A percentile compares a stretch with the other conserved stretches of the same genome.
phyloP scores from a whole-genome alignment of 2,888 invertebrate species.

The Nudaria mundana region DNA sequence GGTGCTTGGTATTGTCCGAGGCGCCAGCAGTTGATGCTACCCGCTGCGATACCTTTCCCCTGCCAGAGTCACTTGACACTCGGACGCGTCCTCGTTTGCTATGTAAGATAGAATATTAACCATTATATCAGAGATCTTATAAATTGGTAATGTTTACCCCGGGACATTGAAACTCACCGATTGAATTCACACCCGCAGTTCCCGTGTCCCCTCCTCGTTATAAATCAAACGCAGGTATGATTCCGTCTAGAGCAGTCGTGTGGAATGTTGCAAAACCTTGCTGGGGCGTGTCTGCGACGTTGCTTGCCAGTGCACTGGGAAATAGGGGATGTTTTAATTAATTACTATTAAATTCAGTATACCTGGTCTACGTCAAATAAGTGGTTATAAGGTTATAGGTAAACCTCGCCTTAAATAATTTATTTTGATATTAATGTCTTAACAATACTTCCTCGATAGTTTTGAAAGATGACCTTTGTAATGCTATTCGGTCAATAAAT shows the following conservation, averaged over 20 bases:
- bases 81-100: conserved; percentile 21
- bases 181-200: conserved; percentile 71
- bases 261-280: conserved; percentile 56
- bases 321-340: conserved; percentile 44
- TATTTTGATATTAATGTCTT: conserved; percentile 7
- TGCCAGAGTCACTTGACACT: conserved; percentile 49
- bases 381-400: neutral
- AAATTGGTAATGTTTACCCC: conserved; percentile 46
- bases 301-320: conserved; percentile 33
- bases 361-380: no score
- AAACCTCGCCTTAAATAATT: conserved; percentile 1
- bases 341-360: conserved; percentile 18
- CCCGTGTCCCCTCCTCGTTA: conserved; percentile 70
- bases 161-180: conserved; percentile 58
- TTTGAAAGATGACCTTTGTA: conserved; percentile 42
- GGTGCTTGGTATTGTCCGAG: conserved; percentile 57
- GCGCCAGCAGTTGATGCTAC: conserved; percentile 66
- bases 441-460: conserved; percentile 32
- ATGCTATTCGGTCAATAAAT: conserved; percentile 53
- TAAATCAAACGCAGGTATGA: conserved; percentile 78
- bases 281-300: conserved; percentile 47
- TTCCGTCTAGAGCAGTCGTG: conserved; percentile 65
- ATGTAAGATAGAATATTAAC: conserved; percentile 21
- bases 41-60: conserved; percentile 63
- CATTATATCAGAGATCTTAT: conserved; percentile 39